Base-by-base conservation (phyloP, 1,140 invertebrate species). In the Chrysopa pallens region DNA sequence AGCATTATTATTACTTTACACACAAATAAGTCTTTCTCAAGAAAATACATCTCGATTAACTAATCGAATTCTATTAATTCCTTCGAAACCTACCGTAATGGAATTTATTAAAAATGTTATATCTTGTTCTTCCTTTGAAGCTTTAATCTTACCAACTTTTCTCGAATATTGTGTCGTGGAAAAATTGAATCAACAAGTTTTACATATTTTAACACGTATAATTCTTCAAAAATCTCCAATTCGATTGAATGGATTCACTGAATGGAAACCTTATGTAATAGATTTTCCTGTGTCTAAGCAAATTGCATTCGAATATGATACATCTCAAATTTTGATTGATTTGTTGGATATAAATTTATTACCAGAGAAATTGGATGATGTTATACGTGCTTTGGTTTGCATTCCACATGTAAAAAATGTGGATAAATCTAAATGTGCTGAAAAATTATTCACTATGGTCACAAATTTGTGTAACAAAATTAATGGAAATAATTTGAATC, bases 51-150 rank as follows among this genome's bases (percentile, higher is more conserved):
- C 72, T 39, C 63, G 69, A 11, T 58, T 84, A 39, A 62, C 78
- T 1, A 67, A 70, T 48, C 75, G 74, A 50, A 53, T 78, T 8
- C 52, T 83, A 6, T 61, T 59, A 8, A 54, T 75, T 1, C 60
- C 65, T 42, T 59, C 70, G 50, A 59, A 61, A 45, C 54, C 65
- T 15, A 64, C 79, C 8, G 63, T 78, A 7, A 61, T 77, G 9
- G 61, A 66, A 36, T 74, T 80, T 51, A 68, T 84, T 2, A 67
- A 74, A 50, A 71, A 73, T 56, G 62, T 80, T 1, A 66, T 75
- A 27, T 55, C 67, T 38, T 79, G 77, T 56, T 64, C 73, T 6
- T 72, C 74, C 37, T 86, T 87, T 58, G 80, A 84, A 56, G 64
- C 74, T 38, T 61, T 83, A 38, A 68, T 89, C 42, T 56, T 89